Conservation (phyloP, 1,140 invertebrate species). For the Diplogasteroides magnus region DNA sequence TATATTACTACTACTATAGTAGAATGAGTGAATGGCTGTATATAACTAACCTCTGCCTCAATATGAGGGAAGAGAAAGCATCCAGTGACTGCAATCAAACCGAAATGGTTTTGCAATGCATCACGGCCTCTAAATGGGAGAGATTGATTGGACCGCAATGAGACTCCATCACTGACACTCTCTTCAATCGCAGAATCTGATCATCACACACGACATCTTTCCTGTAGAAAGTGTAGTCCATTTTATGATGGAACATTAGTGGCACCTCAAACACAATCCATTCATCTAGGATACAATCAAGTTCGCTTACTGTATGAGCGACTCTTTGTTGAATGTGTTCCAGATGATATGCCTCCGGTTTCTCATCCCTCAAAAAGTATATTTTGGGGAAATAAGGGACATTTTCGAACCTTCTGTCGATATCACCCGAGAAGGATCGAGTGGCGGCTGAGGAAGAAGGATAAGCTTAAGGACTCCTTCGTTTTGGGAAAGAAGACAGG, state of each 20-base stretch:
- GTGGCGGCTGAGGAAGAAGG: slow-evolving; percentile 1
- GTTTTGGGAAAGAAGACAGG: not conserved
- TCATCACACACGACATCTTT: slow-evolving; percentile 33
- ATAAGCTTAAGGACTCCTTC: not conserved
- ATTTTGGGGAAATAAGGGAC: slow-evolving; percentile 15
- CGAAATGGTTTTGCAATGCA: slow-evolving; percentile 24
- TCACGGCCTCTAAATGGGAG: slow-evolving; percentile 28
- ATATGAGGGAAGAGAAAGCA: slow-evolving; percentile 26
- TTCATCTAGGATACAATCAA: not conserved
- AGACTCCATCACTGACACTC: slow-evolving; percentile 16
- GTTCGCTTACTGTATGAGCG: slow-evolving; percentile 20
- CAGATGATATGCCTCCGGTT: slow-evolving; percentile 26
- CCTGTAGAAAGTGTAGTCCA: slow-evolving; percentile 32
- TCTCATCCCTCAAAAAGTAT: slow-evolving; percentile 22
- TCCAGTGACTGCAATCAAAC: slow-evolving; percentile 22
- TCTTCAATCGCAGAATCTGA: slow-evolving; percentile 26
- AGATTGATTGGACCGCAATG: no score
- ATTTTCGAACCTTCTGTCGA: not conserved
- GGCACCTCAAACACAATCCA: slow-evolving; percentile 16
- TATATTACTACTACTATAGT: not conserved
- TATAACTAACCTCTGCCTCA: slow-evolving; percentile 21
- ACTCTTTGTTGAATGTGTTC: slow-evolving; percentile 28
- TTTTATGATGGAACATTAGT: slow-evolving; percentile 28
- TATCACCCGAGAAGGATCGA: not conserved
- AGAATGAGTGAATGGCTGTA: not conserved